These are phyloP conservation scores for Brachyhypopomus occidentalis DNA, from an alignment of 2,113 vertebrate species.

Conservation along the genomic window DNA sequence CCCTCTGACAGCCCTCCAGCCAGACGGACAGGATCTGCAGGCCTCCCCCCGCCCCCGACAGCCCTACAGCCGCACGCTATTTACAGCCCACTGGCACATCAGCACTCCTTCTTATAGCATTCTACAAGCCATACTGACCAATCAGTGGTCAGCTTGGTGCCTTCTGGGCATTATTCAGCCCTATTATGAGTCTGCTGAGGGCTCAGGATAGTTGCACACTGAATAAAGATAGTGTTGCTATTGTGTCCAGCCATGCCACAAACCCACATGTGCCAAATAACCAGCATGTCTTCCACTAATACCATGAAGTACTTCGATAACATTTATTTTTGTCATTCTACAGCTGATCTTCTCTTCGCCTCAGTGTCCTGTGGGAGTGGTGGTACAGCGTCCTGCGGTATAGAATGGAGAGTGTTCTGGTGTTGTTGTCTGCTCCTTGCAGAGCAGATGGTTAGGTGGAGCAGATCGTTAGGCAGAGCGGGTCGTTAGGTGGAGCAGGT, in stretches of 20 bases:
- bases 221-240: constrained; percentile 31
- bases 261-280: constrained; percentile 18
- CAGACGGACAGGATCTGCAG: constrained; percentile 50
- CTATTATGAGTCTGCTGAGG: constrained; percentile 34
- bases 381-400: too few species aligned
- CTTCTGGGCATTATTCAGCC: constrained; percentile 48
- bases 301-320: background rate
- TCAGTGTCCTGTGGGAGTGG: too few species aligned
- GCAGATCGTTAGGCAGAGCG: too few species aligned
- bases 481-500: too few species aligned
- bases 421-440: too few species aligned
- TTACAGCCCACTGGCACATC: constrained; percentile 37
- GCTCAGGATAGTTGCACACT: constrained; percentile 47
- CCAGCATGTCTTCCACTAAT: constrained; percentile 3
- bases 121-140: constrained; percentile 45
- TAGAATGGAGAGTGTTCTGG: too few species aligned
- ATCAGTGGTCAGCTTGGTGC: constrained; percentile 53
- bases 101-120: constrained; percentile 39
- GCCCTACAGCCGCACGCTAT: constrained; percentile 46
- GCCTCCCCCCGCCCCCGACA: constrained; percentile 36
- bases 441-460: too few species aligned
- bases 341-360: too few species aligned
- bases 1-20: constrained; percentile 49
- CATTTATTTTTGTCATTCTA: too few species aligned
- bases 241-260: constrained; percentile 32